Conservation (phyloP, 2,888 invertebrate genomes). For the Ceratothoa steindachneri region DNA sequence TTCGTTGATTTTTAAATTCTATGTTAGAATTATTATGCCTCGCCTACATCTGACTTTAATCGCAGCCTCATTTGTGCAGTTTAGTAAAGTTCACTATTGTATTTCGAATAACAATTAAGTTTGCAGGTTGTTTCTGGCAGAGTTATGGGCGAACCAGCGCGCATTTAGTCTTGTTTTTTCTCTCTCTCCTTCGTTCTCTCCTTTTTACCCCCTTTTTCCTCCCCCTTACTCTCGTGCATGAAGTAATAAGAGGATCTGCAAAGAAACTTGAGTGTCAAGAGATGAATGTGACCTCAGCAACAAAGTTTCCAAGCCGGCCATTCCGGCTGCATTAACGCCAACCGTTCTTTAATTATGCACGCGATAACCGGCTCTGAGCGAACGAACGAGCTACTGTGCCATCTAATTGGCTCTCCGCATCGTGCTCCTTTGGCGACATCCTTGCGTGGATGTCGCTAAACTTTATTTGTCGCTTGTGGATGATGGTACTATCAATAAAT, state of each 20-base stretch:
- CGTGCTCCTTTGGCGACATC: neutral
- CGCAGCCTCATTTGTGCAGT: neutral
- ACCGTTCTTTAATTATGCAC: neutral
- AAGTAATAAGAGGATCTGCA: neutral
- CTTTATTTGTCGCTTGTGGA: neutral
- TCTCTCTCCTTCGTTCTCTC: neutral
- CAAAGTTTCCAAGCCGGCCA: neutral
- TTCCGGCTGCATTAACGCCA: neutral
- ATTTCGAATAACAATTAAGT: neutral
- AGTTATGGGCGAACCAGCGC: neutral
- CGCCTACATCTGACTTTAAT: neutral
- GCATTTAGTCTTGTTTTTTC: neutral
- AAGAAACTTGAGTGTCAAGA: neutral
- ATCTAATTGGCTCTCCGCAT: neutral
- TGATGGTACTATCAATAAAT: neutral
- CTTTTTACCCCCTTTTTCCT: neutral
- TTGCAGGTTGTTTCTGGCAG: neutral
- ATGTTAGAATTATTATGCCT: neutral
- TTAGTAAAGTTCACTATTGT: neutral
- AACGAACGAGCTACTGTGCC: neutral
- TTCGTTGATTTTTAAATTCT: neutral
- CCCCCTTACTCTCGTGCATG: neutral
- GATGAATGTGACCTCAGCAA: neutral
- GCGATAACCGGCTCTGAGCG: neutral
- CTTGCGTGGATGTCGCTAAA: neutral